A percentile compares a stretch with the other conserved stretches of the same genome.
These are phyloP conservation scores for Danaus chrysippus DNA, from an alignment of 2,888 invertebrate genomes.

Conservation along the genomic window DNA sequence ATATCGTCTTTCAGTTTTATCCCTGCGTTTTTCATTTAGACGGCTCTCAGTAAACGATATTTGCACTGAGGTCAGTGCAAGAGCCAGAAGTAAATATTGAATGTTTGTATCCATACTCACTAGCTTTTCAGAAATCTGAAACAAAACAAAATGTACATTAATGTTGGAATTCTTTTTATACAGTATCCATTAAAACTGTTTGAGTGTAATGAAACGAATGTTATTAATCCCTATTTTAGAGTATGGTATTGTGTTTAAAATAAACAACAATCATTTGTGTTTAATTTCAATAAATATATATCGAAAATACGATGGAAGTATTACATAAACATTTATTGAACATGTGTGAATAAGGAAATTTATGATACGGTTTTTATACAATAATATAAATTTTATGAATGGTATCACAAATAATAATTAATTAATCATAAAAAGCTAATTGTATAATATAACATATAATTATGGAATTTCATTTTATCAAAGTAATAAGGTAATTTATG, in stretches of 20 bases:
- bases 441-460: too few species aligned
- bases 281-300: too few species aligned
- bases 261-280: too few species aligned
- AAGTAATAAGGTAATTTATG: background rate
- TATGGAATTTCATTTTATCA: too few species aligned
- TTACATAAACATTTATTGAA: too few species aligned
- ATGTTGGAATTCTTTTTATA: slow-evolving; percentile 22
- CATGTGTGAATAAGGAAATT: too few species aligned
- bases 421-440: too few species aligned
- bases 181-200: slow-evolving; percentile 5
- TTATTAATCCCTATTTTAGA: background rate
- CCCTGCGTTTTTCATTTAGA: slow-evolving; percentile 75
- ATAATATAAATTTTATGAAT: too few species aligned
- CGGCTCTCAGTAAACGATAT: slow-evolving; percentile 75
- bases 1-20: slow-evolving; percentile 70
- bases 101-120: slow-evolving; percentile 67
- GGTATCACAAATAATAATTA: too few species aligned
- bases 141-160: slow-evolving; percentile 50
- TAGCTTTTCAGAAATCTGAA: slow-evolving; percentile 57
- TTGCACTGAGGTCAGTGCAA: slow-evolving; percentile 74
- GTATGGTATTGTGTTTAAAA: background rate
- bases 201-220: slow-evolving; percentile 6
- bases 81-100: slow-evolving; percentile 74
- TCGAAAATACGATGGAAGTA: too few species aligned
- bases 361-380: too few species aligned